Conservation (phyloP, 2,797 vertebrate genomes). For the Pelobates cultripes region DNA sequence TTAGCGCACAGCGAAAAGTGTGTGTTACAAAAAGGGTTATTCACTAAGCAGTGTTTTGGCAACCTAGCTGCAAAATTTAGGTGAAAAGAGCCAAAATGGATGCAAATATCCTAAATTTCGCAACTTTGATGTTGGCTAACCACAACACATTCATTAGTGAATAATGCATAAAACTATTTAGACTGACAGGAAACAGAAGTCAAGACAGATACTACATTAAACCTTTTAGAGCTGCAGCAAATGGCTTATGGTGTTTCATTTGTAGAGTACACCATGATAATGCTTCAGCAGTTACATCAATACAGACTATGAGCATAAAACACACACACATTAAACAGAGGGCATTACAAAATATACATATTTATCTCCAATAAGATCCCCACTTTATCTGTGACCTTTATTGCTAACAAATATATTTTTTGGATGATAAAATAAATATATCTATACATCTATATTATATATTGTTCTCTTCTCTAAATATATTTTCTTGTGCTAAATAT, state of each 20-base stretch:
- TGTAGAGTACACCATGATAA: slow-evolving; percentile 8
- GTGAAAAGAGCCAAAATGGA: no score
- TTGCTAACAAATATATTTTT: slow-evolving; percentile 54
- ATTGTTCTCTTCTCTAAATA: slow-evolving; percentile 37
- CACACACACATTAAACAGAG: slow-evolving; percentile 9
- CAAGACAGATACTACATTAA: not conserved
- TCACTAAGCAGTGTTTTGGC: no score
- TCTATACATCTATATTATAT: slow-evolving; percentile 53
- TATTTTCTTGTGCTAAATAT: slow-evolving; percentile 54
- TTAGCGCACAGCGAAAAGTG: not conserved
- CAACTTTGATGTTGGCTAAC: no score
- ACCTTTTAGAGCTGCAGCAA: not conserved
- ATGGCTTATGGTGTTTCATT: not conserved
- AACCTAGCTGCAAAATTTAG: no score
- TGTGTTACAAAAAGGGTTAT: not conserved
- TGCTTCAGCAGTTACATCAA: slow-evolving; percentile 25
- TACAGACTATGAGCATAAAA: not conserved
- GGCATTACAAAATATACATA: slow-evolving; percentile 28
- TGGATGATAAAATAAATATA: slow-evolving; percentile 55
- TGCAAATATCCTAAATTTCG: no score
- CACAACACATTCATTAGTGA: no score
- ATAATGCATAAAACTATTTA: no score
- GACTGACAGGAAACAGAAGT: not conserved
- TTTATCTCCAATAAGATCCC: slow-evolving; percentile 19
- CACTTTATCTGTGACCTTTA: slow-evolving; percentile 42